Percentiles rank a stretch among this genome's conserved stretches.
Conservation (phyloP, 2,888 invertebrate species). For the Lycaena phlaeas region DNA sequence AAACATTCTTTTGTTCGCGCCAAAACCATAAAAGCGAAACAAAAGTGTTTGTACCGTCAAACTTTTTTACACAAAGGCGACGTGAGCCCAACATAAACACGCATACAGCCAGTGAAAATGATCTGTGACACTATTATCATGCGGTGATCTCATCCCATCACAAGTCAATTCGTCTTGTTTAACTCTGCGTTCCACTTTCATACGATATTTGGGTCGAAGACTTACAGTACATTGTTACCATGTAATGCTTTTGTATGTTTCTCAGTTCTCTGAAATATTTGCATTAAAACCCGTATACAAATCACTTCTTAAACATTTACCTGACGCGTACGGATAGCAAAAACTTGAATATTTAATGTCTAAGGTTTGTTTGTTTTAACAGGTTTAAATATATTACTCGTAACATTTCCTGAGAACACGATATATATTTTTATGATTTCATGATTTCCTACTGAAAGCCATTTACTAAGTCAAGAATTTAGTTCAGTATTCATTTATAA, state of each 20-base stretch:
- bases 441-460: no score
- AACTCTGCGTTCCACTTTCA: conserved; percentile 35
- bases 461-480: no score
- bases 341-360: no score
- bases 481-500: no score
- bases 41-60: background rate
- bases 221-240: conserved; percentile 38
- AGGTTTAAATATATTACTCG: no score
- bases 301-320: conserved; percentile 28
- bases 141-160: background rate
- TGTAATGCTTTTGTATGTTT: conserved; percentile 20
- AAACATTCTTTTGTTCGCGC: background rate
- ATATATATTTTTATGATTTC: no score
- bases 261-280: background rate
- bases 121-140: background rate
- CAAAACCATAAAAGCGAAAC: background rate
- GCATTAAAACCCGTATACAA: conserved; percentile 18
- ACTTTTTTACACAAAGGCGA: background rate
- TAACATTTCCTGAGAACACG: no score
- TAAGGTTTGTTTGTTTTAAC: no score
- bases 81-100: no score
- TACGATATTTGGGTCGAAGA: conserved; percentile 49
- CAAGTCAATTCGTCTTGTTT: conserved; percentile 40
- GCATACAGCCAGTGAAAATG: background rate
- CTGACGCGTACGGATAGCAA: background rate